phyloP scores from a whole-genome alignment of 1,140 invertebrate genomes.

The Conopomorpha cramerella region DNA sequence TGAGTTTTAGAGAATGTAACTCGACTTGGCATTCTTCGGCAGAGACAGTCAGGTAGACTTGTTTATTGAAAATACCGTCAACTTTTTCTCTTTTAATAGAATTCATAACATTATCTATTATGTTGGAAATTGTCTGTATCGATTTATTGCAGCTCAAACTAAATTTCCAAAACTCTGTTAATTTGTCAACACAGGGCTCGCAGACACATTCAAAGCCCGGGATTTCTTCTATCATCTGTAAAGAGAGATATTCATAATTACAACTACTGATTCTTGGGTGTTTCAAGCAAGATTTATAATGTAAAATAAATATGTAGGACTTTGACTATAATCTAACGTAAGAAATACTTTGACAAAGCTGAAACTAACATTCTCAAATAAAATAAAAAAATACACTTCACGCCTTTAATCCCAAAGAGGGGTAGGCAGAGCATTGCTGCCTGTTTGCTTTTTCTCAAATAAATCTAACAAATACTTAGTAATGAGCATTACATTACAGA shows the following conservation, averaged over 20 bases:
- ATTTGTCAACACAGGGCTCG: conserved; percentile 20
- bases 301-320: not conserved
- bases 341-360: not conserved
- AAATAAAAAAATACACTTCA: not conserved
- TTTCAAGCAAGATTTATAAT: not conserved
- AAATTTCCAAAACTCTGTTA: conserved; percentile 12
- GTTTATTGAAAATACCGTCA: conserved; percentile 17
- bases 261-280: not conserved
- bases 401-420: too few relatives aligned
- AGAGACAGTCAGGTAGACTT: conserved; percentile 26
- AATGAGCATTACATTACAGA: too few relatives aligned
- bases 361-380: not conserved
- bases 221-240: conserved; percentile 28
- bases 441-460: too few relatives aligned
- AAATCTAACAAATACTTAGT: too few relatives aligned
- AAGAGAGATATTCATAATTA: conserved; percentile 3
- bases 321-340: not conserved
- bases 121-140: too few relatives aligned
- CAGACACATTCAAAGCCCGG: conserved; percentile 34
- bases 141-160: conserved; percentile 23
- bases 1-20: conserved; percentile 31
- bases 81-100: conserved; percentile 18
- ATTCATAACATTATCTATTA: conserved; percentile 27
- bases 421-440: too few relatives aligned
- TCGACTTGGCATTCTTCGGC: conserved; percentile 14